Evolutionary conservation across 2,888 invertebrate species (phyloP).

Genomic region (Phengaris alcon): DNA sequence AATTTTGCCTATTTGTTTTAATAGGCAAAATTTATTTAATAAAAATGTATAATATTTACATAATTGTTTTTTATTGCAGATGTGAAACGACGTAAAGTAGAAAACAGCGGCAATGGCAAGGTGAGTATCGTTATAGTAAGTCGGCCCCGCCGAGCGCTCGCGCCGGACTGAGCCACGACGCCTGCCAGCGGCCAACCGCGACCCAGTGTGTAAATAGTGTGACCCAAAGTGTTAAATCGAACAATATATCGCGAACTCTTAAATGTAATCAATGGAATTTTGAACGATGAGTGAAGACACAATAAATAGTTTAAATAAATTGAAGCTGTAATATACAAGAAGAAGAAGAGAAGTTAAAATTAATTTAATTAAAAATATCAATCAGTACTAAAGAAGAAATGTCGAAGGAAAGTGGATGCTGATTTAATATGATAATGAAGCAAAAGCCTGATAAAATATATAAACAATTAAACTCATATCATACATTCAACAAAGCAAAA

Average conservation of each 20-base stretch:
- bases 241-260: background rate
- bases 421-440: background rate
- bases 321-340: background rate
- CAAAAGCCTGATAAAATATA: background rate
- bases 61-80: conserved; percentile 73
- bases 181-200: background rate
- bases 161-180: conserved; percentile 79
- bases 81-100: conserved; percentile 91
- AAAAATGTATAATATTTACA: too few relatives aligned
- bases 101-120: conserved; percentile 86
- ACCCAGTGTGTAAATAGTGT: conserved; percentile 14
- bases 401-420: background rate
- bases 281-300: background rate
- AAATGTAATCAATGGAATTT: background rate
- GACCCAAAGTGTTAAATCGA: conserved; percentile 21
- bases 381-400: background rate
- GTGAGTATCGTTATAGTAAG: conserved; percentile 84
- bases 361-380: background rate
- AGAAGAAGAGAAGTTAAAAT: background rate
- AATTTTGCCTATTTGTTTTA: too few relatives aligned
- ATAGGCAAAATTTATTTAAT: too few relatives aligned
- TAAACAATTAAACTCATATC: background rate
- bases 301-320: background rate
- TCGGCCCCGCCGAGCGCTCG: conserved; percentile 62
- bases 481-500: background rate